Conservation (phyloP, 1,140 invertebrate genomes). For the Limonius californicus region DNA sequence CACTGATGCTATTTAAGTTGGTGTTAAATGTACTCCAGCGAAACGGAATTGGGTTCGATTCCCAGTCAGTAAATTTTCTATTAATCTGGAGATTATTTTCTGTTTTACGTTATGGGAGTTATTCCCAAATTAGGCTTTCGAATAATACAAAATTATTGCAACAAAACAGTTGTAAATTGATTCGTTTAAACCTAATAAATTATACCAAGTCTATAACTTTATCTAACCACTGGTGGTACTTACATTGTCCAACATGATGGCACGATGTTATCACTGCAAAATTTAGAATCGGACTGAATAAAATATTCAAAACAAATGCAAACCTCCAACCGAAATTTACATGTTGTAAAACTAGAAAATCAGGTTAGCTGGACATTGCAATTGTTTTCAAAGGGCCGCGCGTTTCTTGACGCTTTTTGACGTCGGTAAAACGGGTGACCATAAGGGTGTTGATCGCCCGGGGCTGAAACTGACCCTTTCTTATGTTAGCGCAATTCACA, state of each 20-base stretch:
- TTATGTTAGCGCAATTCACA: conserved; percentile 28
- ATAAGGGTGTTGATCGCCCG: conserved; percentile 23
- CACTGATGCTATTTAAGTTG: too few relatives aligned
- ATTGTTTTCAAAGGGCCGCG: conserved; percentile 24
- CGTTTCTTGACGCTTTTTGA: neutral
- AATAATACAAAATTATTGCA: too few relatives aligned
- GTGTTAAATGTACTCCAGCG: too few relatives aligned
- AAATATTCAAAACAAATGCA: conserved; percentile 21
- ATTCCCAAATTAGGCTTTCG: too few relatives aligned
- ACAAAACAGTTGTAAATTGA: too few relatives aligned
- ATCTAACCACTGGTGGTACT: too few relatives aligned
- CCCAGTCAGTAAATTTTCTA: too few relatives aligned
- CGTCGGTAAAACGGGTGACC: neutral
- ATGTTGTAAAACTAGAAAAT: conserved; percentile 36
- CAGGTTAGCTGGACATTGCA: conserved; percentile 35
- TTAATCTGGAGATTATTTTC: too few relatives aligned
- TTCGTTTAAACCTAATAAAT: too few relatives aligned
- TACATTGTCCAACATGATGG: neutral
- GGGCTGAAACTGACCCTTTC: conserved; percentile 35
- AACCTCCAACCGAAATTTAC: conserved; percentile 27
- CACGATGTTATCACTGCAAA: conserved; percentile 29
- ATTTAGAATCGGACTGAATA: conserved; percentile 35
- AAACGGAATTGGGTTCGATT: too few relatives aligned
- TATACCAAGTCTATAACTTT: too few relatives aligned
- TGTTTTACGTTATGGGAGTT: too few relatives aligned